Base-by-base conservation (phyloP, 64 coral and sea anemone species). In the Stichodactyla helianthus region DNA sequence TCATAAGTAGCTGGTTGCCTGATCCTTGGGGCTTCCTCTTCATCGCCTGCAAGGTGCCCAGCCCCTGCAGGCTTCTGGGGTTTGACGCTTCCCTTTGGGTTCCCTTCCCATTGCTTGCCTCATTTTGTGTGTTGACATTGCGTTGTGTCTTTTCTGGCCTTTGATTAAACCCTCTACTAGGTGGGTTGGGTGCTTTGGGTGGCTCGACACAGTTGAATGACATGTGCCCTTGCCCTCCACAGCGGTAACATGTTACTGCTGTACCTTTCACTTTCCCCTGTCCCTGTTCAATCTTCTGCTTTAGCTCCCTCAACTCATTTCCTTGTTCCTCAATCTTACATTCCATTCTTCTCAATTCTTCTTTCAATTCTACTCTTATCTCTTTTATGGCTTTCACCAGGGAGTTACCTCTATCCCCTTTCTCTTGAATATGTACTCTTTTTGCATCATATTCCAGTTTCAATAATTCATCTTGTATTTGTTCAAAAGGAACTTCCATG, bases 231-330 rank as follows among this genome's bases (percentile, higher is more conserved):
- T 0, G 20, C 27, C 27, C 8, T 23, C 70, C 70, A 76, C 7
- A 76, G 3, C 20, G 1, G 70, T 19, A 76, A 76, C 70, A 76
- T 1, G 70, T 31, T 76, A 59, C 56, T 59, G 31, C 27, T 71
- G 22, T n/a, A 71, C 65, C 35, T 44, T 44, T 44, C 4, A 2
- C 35, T 44, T 6, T 57, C 6, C 55, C 55, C 55, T 78, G 83
- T 59, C 53, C 74, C 51, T 71, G 65, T 71, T 22, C 65, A 0
- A 71, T 6, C 3, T 78, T 85, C 71, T 91, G 89, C 15, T 84
- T 90, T 64, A 84, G 76, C 18, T 86, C 71, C 44, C 83, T 62
- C 52, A 86, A 68, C 59, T 86, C 83, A 10, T 91, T 44, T 71
- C 83, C 84, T 57, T 91, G 83, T 25, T 86, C 65, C n/a, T 71